Evolutionary conservation across 2,797 vertebrate species (phyloP), one percentile per base, ranked within the genome.

Genomic region (Vultur gryphus): DNA sequence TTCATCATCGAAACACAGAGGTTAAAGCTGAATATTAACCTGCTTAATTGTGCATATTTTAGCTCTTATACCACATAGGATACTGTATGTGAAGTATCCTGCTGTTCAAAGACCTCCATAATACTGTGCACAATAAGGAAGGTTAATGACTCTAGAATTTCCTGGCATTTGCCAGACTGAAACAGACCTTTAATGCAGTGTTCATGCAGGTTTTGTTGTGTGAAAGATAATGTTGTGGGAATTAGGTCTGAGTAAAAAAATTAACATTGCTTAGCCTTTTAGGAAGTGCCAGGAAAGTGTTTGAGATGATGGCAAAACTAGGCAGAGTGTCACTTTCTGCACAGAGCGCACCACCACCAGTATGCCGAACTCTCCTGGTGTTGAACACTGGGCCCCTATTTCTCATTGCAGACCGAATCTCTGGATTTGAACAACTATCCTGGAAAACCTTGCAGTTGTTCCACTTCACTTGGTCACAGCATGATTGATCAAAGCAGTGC

Each of bases 1-100:
- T 73, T 77, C 26, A 61, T 70, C 24, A 31, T 55, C 7, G 19
- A 91, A 84, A 79, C 31, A 51, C 25, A 72, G 43, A 90, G 44
- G 62, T 86, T 95, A 94, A 87, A 89, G 29, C 35, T 91, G 77
- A 79, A 79, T 84, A 73, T 80, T 92, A 84, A 67, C 70, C 57
- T 64, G 31, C 24, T 70, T 78, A 84, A 58, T 64, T 93, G 80
- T 62, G 51, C n/a, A 18, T 52, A 90, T 88, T 96, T 93, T 84
- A 82, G 33, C n/a, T 89, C 31, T 76, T 88, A 29, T 62, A 75
- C 48, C 16, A 14, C n/a, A 16, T 7, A 75, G 54, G 46, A 78
- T 72, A 65, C 57, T 55, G 28, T 61, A 80, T 77, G 31, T 55
- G 81, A 87, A 93, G 54, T 64, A 91, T 84, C 77, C 87, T 89